Evolutionary conservation across 2,113 vertebrate genomes (phyloP).

Genomic region (Excalfactoria chinensis): DNA sequence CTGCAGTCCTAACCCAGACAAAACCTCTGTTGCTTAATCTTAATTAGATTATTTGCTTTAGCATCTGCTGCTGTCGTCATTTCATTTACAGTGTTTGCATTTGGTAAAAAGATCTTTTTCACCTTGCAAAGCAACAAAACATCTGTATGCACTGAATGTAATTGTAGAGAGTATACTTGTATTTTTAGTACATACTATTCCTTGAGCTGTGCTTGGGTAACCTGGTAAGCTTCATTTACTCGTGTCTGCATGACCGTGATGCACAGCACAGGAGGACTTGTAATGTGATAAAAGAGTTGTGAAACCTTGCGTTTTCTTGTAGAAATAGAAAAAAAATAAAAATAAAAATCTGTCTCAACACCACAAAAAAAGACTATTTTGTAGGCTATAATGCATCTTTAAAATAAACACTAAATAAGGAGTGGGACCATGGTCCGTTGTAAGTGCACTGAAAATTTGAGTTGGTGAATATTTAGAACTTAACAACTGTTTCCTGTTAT

Average conservation of each 20-base stretch:
- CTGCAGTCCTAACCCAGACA: not conserved
- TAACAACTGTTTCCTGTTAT: constrained; percentile 55
- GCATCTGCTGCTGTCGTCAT: constrained; percentile 54
- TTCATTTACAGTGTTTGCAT: constrained; percentile 45
- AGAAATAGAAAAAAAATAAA: constrained; percentile 4
- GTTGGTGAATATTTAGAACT: constrained; percentile 8
- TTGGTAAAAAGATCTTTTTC: constrained; percentile 21
- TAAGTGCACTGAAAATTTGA: not conserved
- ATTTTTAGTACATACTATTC: constrained; percentile 57
- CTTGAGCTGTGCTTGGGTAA: constrained; percentile 56
- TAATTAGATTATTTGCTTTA: constrained; percentile 63
- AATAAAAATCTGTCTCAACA: not conserved
- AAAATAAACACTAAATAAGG: not conserved
- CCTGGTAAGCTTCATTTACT: constrained; percentile 45
- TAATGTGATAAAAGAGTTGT: not conserved
- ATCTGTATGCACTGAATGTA: constrained; percentile 25
- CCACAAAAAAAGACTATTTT: not conserved
- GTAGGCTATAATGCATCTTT: not conserved
- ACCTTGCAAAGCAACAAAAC: constrained; percentile 12
- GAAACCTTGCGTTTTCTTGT: constrained; percentile 38
- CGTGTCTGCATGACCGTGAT: constrained; percentile 6
- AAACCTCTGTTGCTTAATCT: not conserved
- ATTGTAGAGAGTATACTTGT: not conserved
- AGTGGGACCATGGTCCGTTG: not conserved
- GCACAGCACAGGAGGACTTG: constrained; percentile 2